Base-by-base conservation (phyloP, 2,113 vertebrate genomes). In the Scalopus aquaticus region DNA sequence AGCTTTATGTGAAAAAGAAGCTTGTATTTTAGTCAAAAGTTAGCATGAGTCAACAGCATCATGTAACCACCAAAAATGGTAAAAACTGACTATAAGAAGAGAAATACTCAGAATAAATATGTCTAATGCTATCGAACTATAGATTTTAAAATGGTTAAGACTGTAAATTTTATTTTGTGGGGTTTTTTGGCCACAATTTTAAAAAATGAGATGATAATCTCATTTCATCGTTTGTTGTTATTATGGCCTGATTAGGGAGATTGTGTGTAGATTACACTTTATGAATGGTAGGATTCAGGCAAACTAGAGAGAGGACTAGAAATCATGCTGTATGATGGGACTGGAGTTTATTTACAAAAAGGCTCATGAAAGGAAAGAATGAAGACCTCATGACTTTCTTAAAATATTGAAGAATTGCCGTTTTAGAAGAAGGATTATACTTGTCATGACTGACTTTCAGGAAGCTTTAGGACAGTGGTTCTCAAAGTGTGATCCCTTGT, bases 231-330 rank as follows among this genome's bases (percentile, higher is more conserved):
- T 72, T 62, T n/a, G 32, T 92, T 35, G 44, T 84, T 67, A 65
- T 56, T 62, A 4, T 86, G 74, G 84, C 32, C 46, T n/a, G 28
- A 70, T 92, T 81, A 90, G 54, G 6, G 54, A 42, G 28, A 82
- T 39, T 76, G 44, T 90, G 60, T 72, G 80, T 78, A 60, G 39
- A 46, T 84, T 92, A 54, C 32, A 74, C 39, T 80, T 90, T 86
- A 58, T 79, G 86, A 90, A 81, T 90, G 30, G 19, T n/a, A 87
- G 26, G 42, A 62, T 81, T 90, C 86, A 62, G 35, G 37, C 37
- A 87, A 87, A 93, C 42, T 86, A 91, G 44, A 74, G 46, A 81
- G 26, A 90, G 49, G 51, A 86, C 24, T 32, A 65, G 17, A 95
- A 87, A 37, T 76, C 26, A 46, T 79, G 49, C 24, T 69, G 42